These are phyloP conservation scores for Amphiura filiformis DNA, from an alignment of 35 echinoderm and acorn worm species.

Conservation along the genomic window DNA sequence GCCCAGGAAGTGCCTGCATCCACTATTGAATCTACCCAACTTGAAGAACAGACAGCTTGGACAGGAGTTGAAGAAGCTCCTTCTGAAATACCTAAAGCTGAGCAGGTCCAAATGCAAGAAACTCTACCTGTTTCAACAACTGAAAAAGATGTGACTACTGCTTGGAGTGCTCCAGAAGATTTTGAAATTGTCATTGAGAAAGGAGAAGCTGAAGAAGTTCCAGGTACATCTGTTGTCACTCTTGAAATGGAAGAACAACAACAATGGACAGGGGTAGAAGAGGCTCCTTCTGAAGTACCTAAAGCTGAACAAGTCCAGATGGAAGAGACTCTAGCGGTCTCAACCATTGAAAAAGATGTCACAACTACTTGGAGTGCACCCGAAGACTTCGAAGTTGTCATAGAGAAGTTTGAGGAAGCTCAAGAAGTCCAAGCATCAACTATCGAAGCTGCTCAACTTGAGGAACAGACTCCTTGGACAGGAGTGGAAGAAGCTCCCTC, in stretches of 20 bases:
- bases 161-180: conserved; percentile 15
- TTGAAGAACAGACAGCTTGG: not conserved
- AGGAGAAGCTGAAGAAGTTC: not conserved
- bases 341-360: conserved; percentile 28
- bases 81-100: not conserved
- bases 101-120: conserved; percentile 2
- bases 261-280: not conserved
- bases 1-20: conserved; percentile 31
- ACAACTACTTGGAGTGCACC: not conserved
- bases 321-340: not conserved
- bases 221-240: not conserved
- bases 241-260: conserved; percentile 4
- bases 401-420: conserved; percentile 6
- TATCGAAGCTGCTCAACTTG: not conserved
- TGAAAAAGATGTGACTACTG: conserved; percentile 2
- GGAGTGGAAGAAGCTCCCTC: conserved; percentile 19
- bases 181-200: not conserved
- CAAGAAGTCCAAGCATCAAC: conserved; percentile 12
- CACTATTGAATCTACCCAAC: conserved; percentile 11
- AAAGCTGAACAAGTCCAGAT: not conserved
- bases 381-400: conserved; percentile 23
- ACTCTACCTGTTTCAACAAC: conserved; percentile 1
- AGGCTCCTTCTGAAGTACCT: conserved; percentile 7
- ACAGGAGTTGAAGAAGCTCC: conserved; percentile 18
- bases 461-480: conserved; percentile 2